Base-by-base conservation (phyloP, 2,888 invertebrate genomes). In the Sphecodes monilicornis region DNA sequence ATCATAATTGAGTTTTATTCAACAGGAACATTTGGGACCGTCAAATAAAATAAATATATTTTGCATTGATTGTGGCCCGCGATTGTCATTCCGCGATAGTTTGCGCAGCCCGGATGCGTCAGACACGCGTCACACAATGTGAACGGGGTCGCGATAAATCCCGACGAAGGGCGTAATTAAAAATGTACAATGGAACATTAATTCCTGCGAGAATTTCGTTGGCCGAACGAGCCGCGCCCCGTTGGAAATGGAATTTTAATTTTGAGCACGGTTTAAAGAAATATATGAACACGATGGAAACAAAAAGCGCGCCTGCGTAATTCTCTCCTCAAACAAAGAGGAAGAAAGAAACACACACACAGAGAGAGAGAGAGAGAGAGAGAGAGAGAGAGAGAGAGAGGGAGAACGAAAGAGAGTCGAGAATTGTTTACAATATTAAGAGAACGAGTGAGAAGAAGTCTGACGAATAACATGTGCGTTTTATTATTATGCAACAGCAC, bases 141-240 rank as follows among this genome's bases (percentile, higher is more conserved):
- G 29, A 66, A 69, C 26, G n/a, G 18, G 32, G 66, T 3, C 16
- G 16, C 1, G 11, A 26, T 36, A 60, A 70, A 66, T 64, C 32
- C 26, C 39, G 22, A 22, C 46, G 36, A 64, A 46, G 60, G 46
- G 68, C 29, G 79, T 79, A 82, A 73, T 79, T 79, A 79, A 82
- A 79, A 79, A 70, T n/a, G 57, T 32, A 54, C 26, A 82, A 80
- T 29, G 69, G 74, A 78, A 82, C 69, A 29, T 60, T 60, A 73
- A 79, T 73, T 73, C 39, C 43, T 43, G 43, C 11, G 43, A 32
- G 22, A 72, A 72, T 71, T 43, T 32, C 36, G 26, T 29, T 2
- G 36, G 8, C 26, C 16, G 3, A 13, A 73, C 18, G 16, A 72
- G 43, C 26, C 22, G 39, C 57, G 39, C 22, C 39, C n/a, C 18